These are phyloP conservation scores for Gymnosoma rotundatum DNA, from an alignment of 2,888 invertebrate species.

Conservation along the genomic window DNA sequence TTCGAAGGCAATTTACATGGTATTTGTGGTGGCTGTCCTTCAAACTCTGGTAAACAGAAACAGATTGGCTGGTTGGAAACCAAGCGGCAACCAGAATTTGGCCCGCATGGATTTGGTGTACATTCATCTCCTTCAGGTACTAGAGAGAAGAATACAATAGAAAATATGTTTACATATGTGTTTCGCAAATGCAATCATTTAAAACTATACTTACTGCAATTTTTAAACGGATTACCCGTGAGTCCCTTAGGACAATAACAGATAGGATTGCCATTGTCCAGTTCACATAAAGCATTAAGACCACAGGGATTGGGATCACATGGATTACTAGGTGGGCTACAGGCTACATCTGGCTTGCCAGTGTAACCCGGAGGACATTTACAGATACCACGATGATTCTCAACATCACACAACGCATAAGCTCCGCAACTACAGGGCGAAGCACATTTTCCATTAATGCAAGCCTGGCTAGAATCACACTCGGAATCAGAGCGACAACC, in stretches of 20 bases:
- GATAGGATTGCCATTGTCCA: constrained; percentile 92
- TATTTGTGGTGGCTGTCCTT: constrained; percentile 90
- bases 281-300: constrained; percentile 91
- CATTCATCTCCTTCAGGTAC: constrained; percentile 95
- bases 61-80: constrained; percentile 90
- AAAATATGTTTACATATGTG: neutral
- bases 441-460: constrained; percentile 88
- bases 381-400: constrained; percentile 90
- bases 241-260: constrained; percentile 94
- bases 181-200: neutral
- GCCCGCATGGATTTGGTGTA: constrained; percentile 91
- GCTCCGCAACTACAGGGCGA: constrained; percentile 91
- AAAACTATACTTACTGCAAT: constrained; percentile 89
- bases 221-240: constrained; percentile 94
- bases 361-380: constrained; percentile 91
- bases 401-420: constrained; percentile 91
- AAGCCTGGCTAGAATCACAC: constrained; percentile 89
- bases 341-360: constrained; percentile 89
- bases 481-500: constrained; percentile 89
- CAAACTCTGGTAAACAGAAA: constrained; percentile 93
- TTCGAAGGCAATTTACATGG: constrained; percentile 88
- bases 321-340: constrained; percentile 89
- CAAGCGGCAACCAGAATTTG: constrained; percentile 91
- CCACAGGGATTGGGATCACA: constrained; percentile 95
- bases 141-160: constrained; percentile 78